Base-by-base conservation (phyloP, 2,888 invertebrate genomes). In the Lingula anatina region DNA sequence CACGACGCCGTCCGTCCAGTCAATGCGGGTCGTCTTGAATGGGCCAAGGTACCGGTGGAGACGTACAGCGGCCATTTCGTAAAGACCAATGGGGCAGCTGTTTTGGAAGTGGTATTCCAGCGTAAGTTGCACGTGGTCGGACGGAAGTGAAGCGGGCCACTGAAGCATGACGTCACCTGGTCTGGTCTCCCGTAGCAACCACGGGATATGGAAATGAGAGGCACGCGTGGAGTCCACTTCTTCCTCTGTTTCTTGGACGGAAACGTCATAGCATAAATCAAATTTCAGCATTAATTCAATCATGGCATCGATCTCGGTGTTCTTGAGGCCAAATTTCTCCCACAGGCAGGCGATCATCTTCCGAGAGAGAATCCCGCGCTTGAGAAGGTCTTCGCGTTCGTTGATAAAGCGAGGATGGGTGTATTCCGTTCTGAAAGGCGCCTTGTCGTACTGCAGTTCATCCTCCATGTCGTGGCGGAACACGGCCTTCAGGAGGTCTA, bases 381-480 rank as follows among this genome's bases (percentile, higher is more conserved):
- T 52, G 21, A 68, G 53, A 41, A 70, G 68, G 21, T 64, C 62
- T 18, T 55, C 55, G 47, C 66, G 66, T 56, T 64, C 58, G 12
- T 46, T 50, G 9, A 59, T 49, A 53, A 70, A 66, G n/a, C n/a
- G n/a, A n/a, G n/a, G n/a, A n/a, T n/a, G n/a, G n/a, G n/a, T n/a
- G n/a, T n/a, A n/a, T n/a, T n/a, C n/a, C n/a, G n/a, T n/a, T n/a
- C n/a, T n/a, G n/a, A n/a, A n/a, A n/a, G n/a, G n/a, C n/a, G n/a
- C n/a, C n/a, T n/a, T n/a, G n/a, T 61, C 53, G 48, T 51, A 70
- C 21, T 50, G 46, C 12, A 70, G 65, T 4, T 59, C 59, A 38
- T 66, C 62, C 5, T 64, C 54, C 49, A 68, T 68, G 50, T 70
- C 68, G 50, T 70, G 70, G 36, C 67, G 57, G 53, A 70, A 70